Base-by-base conservation (phyloP, 2,888 invertebrate genomes). In the Lasioglossum morio region DNA sequence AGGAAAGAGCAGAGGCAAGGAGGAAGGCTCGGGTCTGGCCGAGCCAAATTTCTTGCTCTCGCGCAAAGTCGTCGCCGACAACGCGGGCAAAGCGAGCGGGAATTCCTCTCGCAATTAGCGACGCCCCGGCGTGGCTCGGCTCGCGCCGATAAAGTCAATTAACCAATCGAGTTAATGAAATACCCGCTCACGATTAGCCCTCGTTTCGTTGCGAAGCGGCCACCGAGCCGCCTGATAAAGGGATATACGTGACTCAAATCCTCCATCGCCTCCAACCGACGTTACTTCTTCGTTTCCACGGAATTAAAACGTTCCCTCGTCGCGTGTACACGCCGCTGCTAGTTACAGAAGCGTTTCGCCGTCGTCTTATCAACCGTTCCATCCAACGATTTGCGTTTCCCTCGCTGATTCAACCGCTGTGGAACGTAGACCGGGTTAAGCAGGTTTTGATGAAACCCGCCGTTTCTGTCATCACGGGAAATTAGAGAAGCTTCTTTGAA, bases 161-260 rank as follows among this genome's bases (percentile, higher is more conserved):
- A 94, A 91, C 92, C 92, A 92, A 93, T 93, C 88, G 91, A 92
- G 92, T 89, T 94, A 93, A 94, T 93, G 94, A 92, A 93, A 93
- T 92, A 91, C 83, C 81, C 87, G 73, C 86, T 87, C 78, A 87
- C 81, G 82, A 81, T 86, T 85, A 84, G 72, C 40, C 80, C 82
- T 82, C 84, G 84, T 84, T 86, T 87, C 84, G 80, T 82, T 79
- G 82, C 83, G 34, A 37, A 53, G 16, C 70, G 60, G 30, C 37
- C 43, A 16, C 27, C 77, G 66, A 37, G 69, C 57, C 23, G 43
- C 19, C 30, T 34, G 82, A 86, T 87, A 80, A 86, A 72, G 66
- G 77, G 57, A 69, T 77, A 60, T 84, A 79, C 81, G 86, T 81
- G 83, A 86, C 87, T 86, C 48, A 81, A 86, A 86, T 84, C 53